Conservation (phyloP, 2,888 invertebrate genomes). For the Parnassius glacialis region DNA sequence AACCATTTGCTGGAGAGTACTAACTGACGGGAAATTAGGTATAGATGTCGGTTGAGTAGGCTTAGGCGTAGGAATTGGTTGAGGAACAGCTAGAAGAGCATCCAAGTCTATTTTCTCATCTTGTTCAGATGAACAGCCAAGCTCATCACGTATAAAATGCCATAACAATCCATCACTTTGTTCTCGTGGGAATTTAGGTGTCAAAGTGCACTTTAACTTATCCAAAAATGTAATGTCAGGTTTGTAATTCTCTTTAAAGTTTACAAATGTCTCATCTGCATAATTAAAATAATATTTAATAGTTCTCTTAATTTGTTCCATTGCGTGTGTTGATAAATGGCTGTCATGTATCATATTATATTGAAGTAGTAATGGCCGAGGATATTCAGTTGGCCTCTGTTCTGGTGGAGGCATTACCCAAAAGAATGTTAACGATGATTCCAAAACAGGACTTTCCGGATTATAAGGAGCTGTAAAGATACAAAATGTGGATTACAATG, state of each 20-base stretch:
- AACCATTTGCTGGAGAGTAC: conserved; percentile 76
- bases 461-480: conserved; percentile 87
- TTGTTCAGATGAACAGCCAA: conserved; percentile 85
- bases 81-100: conserved; percentile 81
- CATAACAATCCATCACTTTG: conserved; percentile 88
- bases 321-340: conserved; percentile 88
- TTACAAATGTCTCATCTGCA: conserved; percentile 66
- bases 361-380: conserved; percentile 94
- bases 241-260: conserved; percentile 82
- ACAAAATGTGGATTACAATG: not conserved
- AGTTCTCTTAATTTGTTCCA: conserved; percentile 92
- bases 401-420: conserved; percentile 99
- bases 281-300: conserved; percentile 89
- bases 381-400: conserved; percentile 94
- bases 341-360: conserved; percentile 92
- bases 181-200: conserved; percentile 91
- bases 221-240: conserved; percentile 89
- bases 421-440: conserved; percentile 92
- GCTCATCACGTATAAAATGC: conserved; percentile 88
- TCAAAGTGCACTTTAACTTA: conserved; percentile 90
- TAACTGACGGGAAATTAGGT: conserved; percentile 73
- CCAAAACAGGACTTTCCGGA: conserved; percentile 88
- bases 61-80: conserved; percentile 72
- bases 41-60: conserved; percentile 61
- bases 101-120: conserved; percentile 85